A percentile compares a stretch with the other conserved stretches of the same genome.
Evolutionary conservation across 1,140 invertebrate species (phyloP).

Genomic region (Goniozus legneri): DNA sequence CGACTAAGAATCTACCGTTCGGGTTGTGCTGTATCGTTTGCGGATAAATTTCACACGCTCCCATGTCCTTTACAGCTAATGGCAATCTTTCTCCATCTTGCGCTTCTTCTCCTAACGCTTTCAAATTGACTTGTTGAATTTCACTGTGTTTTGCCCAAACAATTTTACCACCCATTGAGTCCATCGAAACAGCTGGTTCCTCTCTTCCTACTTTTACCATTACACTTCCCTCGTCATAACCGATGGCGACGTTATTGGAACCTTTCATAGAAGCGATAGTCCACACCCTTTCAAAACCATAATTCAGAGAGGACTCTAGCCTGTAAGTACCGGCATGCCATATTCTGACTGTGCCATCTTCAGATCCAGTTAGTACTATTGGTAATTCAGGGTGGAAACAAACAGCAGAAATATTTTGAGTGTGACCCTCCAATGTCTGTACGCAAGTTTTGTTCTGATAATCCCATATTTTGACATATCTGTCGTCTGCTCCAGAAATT

Average conservation of each 20-base stretch:
- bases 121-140: conserved; percentile 96
- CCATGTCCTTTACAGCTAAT: conserved; percentile 96
- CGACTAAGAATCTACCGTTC: conserved; percentile 97
- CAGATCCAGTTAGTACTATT: conserved; percentile 94
- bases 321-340: conserved; percentile 99
- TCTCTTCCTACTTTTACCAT: conserved; percentile 96
- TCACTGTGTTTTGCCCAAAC: conserved; percentile 98
- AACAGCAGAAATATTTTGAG: conserved; percentile 90
- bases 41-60: conserved; percentile 98
- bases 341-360: conserved; percentile 90
- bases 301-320: conserved; percentile 94
- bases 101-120: conserved; percentile 71
- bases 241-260: conserved; percentile 95
- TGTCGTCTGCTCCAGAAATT: conserved; percentile 98
- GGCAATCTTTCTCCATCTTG: conserved; percentile 68
- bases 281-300: conserved; percentile 98
- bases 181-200: conserved; percentile 99
- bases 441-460: conserved; percentile 99
- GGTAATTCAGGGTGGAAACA: conserved; percentile 97
- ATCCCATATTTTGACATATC: conserved; percentile 98
- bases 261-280: conserved; percentile 92
- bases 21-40: conserved; percentile 98
- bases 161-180: conserved; percentile 95
- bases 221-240: conserved; percentile 98
- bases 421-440: conserved; percentile 95